Evolutionary conservation across 2,113 vertebrate species (phyloP).

Genomic region (Asarcornis scutulata): DNA sequence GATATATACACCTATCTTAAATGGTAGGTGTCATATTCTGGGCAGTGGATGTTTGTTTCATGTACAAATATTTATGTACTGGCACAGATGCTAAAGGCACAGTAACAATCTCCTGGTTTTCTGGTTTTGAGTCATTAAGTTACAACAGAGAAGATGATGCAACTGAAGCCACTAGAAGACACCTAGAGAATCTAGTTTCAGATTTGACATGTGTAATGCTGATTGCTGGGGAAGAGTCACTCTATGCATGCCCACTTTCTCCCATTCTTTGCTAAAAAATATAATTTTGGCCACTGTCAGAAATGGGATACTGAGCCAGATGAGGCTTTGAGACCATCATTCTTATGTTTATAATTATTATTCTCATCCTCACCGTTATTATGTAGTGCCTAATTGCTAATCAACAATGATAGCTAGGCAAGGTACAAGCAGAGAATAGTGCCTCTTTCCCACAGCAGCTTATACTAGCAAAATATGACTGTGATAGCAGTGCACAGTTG

Average conservation of each 20-base stretch:
- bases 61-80: neutral
- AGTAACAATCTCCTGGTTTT: neutral
- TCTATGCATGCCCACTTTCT: neutral
- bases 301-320: neutral
- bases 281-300: neutral
- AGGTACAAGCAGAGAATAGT: neutral
- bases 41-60: neutral
- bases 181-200: neutral
- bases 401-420: neutral
- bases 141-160: neutral
- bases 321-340: neutral
- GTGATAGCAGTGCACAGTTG: neutral
- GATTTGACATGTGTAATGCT: neutral
- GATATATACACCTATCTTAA: neutral
- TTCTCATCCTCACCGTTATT: neutral
- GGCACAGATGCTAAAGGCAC: neutral
- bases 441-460: neutral
- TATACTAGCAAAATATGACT: conserved; percentile 2
- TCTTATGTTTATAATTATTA: neutral
- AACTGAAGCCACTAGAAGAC: neutral
- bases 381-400: neutral
- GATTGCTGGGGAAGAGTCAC: neutral
- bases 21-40: neutral
- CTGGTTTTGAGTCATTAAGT: neutral
- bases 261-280: neutral